Conservation (phyloP, 2,797 vertebrate species). For the Sebastolobus alascanus region DNA sequence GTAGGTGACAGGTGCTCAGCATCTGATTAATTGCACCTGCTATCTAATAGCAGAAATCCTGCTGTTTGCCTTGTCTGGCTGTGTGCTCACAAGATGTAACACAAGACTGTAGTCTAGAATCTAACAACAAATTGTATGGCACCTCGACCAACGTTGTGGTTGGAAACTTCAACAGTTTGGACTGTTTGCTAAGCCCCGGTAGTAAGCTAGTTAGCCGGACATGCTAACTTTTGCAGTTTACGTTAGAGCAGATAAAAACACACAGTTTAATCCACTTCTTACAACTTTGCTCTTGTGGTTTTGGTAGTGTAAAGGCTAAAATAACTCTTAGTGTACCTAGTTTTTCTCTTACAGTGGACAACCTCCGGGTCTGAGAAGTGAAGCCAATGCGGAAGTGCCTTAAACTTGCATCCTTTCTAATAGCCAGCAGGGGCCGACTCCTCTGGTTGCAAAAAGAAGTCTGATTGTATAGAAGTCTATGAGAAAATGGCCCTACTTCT, state of each 20-base stretch:
- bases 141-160: neutral
- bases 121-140: neutral
- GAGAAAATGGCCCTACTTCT: too few species aligned
- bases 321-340: neutral
- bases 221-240: neutral
- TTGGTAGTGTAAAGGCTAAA: neutral
- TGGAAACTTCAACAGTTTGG: too few species aligned
- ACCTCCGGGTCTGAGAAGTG: too few species aligned
- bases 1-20: neutral
- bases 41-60: neutral
- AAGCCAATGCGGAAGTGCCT: too few species aligned
- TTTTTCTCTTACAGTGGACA: neutral
- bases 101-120: neutral
- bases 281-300: neutral
- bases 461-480: rapidly evolving
- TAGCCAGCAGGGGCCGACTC: too few species aligned
- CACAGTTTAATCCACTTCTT: too few species aligned
- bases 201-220: neutral
- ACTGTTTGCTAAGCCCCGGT: neutral
- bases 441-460: too few species aligned
- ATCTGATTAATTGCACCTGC: neutral
- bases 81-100: neutral
- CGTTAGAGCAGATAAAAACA: too few species aligned
- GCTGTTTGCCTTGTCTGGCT: neutral
- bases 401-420: too few species aligned